Conservation (phyloP, 2,888 invertebrate genomes). For the Apamea monoglypha region DNA sequence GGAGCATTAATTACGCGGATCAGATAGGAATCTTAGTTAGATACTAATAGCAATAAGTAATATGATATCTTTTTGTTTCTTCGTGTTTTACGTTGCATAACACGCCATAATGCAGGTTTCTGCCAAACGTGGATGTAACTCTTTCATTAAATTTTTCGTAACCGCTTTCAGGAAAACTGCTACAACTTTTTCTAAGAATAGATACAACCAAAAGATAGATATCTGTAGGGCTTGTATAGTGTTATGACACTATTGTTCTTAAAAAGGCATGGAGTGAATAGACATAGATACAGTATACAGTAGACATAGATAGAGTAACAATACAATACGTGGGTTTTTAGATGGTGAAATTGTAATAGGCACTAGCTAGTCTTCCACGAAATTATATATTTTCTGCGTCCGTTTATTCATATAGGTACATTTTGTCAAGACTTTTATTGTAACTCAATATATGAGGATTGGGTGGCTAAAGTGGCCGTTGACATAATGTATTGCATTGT, state of each 20-base stretch:
- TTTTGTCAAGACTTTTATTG: neutral
- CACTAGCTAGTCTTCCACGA: neutral
- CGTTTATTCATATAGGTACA: neutral
- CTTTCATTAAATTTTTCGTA: neutral
- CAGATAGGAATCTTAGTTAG: neutral
- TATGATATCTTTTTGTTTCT: too few relatives aligned
- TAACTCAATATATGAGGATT: neutral
- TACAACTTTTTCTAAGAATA: constrained; percentile 30
- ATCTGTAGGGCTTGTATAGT: neutral
- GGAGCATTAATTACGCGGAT: neutral
- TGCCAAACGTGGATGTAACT: neutral
- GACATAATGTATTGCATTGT: neutral
- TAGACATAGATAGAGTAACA: too few relatives aligned
- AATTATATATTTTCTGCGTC: neutral
- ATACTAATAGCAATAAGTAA: too few relatives aligned
- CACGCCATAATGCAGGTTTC: neutral
- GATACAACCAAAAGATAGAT: constrained; percentile 23
- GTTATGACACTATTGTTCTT: constrained; percentile 44
- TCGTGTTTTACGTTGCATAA: neutral
- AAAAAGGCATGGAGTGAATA: constrained; percentile 20
- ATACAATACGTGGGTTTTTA: constrained; percentile 26
- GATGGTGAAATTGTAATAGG: neutral
- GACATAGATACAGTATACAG: too few relatives aligned
- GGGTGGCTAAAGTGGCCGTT: neutral
- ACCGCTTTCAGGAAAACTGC: neutral